A percentile compares a stretch with the other conserved stretches of the same genome.
Conservation (phyloP, 23 tunicate species). For the Clavelina lepadiformis region DNA sequence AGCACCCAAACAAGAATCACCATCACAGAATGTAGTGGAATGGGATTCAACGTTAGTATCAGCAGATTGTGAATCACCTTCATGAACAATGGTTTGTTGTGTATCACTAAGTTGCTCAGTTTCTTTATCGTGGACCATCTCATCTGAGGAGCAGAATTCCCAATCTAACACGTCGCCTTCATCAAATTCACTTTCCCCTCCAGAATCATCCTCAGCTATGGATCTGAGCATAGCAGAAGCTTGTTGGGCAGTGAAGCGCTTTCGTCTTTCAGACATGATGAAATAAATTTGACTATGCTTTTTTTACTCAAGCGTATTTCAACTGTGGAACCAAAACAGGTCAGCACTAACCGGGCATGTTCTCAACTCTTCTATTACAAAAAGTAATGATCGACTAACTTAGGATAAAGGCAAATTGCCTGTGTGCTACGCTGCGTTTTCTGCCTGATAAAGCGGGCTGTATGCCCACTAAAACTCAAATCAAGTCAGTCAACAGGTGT, state of each 20-base stretch:
- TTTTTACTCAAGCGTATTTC: constrained; percentile 12
- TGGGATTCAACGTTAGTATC: constrained; percentile 23
- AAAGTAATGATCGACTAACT: constrained; percentile 6
- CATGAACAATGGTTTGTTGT: constrained; percentile 14
- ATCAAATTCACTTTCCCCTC: constrained; percentile 25
- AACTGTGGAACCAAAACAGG: constrained; percentile 14
- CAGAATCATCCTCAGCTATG: constrained; percentile 22
- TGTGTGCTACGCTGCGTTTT: neutral
- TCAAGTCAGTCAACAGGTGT: too few species aligned
- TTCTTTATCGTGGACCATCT: constrained; percentile 19
- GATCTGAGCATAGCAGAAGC: constrained; percentile 10
- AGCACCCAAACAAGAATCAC: constrained; percentile 25
- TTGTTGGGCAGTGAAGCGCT: constrained; percentile 8
- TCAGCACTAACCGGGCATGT: constrained; percentile 7
- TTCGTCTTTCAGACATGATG: constrained; percentile 17
- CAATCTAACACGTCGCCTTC: constrained; percentile 14
- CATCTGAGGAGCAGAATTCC: constrained; percentile 30
- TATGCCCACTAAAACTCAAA: too few species aligned
- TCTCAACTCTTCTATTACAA: constrained; percentile 14
- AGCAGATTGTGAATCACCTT: constrained; percentile 22
- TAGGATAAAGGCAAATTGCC: neutral
- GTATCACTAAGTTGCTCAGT: constrained; percentile 11
- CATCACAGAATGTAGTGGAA: constrained; percentile 12
- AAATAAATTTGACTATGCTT: constrained; percentile 20
- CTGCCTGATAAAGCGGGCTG: constrained; percentile 4